A percentile compares a stretch with the other conserved stretches of the same genome.
Conservation (phyloP, 2,888 invertebrate species). For the Chromoteleia sp. region DNA sequence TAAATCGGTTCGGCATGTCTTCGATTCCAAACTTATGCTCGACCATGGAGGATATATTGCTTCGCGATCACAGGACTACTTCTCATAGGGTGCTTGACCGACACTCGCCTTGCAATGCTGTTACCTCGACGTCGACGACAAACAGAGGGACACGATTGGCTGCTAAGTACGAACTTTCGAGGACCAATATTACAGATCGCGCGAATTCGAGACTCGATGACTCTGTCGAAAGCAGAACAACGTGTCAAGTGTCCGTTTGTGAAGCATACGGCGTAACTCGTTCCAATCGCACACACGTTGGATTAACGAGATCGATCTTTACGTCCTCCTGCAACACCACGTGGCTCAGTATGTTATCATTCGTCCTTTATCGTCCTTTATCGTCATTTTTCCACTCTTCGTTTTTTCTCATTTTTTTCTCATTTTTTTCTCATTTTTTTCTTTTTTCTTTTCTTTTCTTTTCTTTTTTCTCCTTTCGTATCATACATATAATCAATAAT, state of each 20-base stretch:
- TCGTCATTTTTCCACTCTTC: not conserved
- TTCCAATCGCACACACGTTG: constrained; percentile 47
- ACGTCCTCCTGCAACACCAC: constrained; percentile 75
- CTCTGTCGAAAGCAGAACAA: constrained; percentile 56
- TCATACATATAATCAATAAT: no score
- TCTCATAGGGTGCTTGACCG: constrained; percentile 78
- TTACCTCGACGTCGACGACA: constrained; percentile 17
- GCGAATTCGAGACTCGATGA: constrained; percentile 27
- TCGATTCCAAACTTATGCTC: no score
- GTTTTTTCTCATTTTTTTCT: no score
- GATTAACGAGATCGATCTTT: constrained; percentile 58
- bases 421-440: not conserved
- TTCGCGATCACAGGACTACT: constrained; percentile 82
- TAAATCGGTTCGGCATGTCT: no score
- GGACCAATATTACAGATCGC: constrained; percentile 8
- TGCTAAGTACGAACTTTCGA: constrained; percentile 1
- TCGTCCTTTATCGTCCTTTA: not conserved
- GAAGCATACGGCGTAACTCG: constrained; percentile 47
- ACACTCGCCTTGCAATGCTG: constrained; percentile 7
- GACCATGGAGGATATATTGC: constrained; percentile 79
- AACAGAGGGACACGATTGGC: constrained; percentile 1
- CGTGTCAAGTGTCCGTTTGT: constrained; percentile 65
- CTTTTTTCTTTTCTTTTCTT: no score
- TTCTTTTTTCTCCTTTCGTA: no score
- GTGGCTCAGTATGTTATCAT: constrained; percentile 82